These are phyloP conservation scores for Patella caerulea DNA, from an alignment of 2,888 invertebrate species.

Conservation along the genomic window DNA sequence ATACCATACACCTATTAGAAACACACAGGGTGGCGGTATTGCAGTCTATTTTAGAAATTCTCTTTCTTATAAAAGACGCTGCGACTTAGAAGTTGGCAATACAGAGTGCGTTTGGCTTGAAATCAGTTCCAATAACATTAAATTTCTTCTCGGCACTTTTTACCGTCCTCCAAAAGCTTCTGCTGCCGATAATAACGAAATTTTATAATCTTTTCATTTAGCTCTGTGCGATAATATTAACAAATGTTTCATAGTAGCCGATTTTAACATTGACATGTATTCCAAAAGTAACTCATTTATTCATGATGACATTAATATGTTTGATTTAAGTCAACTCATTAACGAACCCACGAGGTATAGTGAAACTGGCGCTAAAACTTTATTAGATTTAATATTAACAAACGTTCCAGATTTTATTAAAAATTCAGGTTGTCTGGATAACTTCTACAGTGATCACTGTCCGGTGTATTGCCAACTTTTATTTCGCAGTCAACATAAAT, in stretches of 20 bases:
- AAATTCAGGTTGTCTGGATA: neutral
- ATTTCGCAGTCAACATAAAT: neutral
- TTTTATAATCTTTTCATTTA: conserved; percentile 5
- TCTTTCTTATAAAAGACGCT: neutral
- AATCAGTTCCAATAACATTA: neutral
- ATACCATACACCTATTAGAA: neutral
- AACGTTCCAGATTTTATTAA: neutral
- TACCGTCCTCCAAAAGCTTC: neutral
- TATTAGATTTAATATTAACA: neutral
- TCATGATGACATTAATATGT: neutral
- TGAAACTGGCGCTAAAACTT: neutral
- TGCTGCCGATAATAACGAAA: neutral
- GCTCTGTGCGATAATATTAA: neutral
- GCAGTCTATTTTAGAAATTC: neutral
- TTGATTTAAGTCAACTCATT: neutral
- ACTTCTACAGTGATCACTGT: neutral
- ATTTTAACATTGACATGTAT: neutral
- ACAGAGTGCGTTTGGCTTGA: conserved; percentile 10
- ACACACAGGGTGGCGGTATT: neutral
- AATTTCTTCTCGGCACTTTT: neutral
- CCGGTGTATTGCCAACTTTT: conserved; percentile 3
- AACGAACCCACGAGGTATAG: neutral
- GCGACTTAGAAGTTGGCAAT: neutral
- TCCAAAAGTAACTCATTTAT: neutral
- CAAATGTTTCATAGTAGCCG: neutral